Percentiles rank a stretch among this genome's conserved stretches.
These are phyloP conservation scores for Datnioides undecimradiatus DNA, from an alignment of 2,113 vertebrate species.

Conservation along the genomic window DNA sequence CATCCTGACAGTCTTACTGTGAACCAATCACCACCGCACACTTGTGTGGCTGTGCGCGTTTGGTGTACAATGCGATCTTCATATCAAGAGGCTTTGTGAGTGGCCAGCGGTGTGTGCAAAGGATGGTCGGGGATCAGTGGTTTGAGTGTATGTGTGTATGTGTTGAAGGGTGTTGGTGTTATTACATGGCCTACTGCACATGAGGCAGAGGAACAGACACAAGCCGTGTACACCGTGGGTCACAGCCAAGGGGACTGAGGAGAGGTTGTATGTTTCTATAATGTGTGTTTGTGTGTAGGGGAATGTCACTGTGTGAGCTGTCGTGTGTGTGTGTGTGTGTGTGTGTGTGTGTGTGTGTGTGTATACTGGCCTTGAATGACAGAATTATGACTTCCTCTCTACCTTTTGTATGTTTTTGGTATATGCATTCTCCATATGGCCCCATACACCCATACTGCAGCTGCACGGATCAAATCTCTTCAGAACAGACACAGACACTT, in stretches of 20 bases:
- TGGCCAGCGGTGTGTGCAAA: constrained; percentile 56
- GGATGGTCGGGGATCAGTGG: constrained; percentile 59
- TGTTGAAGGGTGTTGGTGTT: constrained; percentile 69
- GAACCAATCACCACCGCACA: constrained; percentile 47
- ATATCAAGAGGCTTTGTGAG: constrained; percentile 60
- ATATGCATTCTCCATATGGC: background rate
- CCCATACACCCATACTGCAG: background rate
- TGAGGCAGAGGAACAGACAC: constrained; percentile 61
- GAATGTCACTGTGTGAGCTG: background rate
- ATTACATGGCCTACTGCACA: constrained; percentile 78
- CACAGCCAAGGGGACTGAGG: constrained; percentile 57
- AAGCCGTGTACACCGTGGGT: constrained; percentile 58
- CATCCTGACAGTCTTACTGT: constrained; percentile 40
- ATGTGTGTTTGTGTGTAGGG: constrained; percentile 25
- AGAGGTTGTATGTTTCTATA: constrained; percentile 42
- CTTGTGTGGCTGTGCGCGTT: constrained; percentile 18
- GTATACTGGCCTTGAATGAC: background rate
- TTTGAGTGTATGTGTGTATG: constrained; percentile 50
- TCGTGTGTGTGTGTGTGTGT: background rate
- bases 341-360: background rate
- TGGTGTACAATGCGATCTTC: constrained; percentile 41
- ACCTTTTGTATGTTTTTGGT: background rate
- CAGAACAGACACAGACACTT: constrained; percentile 10
- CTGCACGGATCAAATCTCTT: constrained; percentile 11
- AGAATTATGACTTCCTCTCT: constrained; percentile 1